These are phyloP conservation scores for Anthrax anthrax DNA, from an alignment of 2,888 invertebrate species.

Conservation along the genomic window DNA sequence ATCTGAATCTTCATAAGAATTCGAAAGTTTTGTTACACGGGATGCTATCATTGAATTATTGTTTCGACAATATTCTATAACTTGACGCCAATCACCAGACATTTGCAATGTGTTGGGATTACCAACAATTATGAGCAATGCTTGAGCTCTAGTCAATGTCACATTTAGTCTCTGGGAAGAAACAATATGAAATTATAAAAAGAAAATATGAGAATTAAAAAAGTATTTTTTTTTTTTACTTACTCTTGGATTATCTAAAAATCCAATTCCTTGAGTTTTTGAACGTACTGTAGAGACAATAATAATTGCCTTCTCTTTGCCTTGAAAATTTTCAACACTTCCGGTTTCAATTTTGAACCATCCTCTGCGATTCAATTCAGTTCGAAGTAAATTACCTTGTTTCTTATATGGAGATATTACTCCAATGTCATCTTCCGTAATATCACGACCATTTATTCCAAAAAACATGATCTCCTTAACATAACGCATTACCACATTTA, in stretches of 20 bases:
- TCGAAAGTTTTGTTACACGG: no score
- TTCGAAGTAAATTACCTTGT: slow-evolving; percentile 31
- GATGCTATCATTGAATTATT: slow-evolving; percentile 13
- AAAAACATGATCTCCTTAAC: slow-evolving; percentile 38
- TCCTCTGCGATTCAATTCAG: slow-evolving; percentile 21
- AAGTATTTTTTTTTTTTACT: not conserved
- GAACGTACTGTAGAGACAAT: slow-evolving; percentile 71
- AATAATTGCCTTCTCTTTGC: slow-evolving; percentile 68
- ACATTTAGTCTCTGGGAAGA: slow-evolving; percentile 49
- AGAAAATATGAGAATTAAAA: no score
- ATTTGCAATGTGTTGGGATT: slow-evolving; percentile 31
- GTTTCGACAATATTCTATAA: slow-evolving; percentile 22
- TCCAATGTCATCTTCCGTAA: slow-evolving; percentile 39
- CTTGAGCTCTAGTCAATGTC: slow-evolving; percentile 45
- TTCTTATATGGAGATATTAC: slow-evolving; percentile 44
- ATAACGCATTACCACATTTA: slow-evolving; percentile 42
- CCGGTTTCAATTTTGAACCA: slow-evolving; percentile 48
- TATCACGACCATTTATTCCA: slow-evolving; percentile 34
- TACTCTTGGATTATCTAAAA: slow-evolving; percentile 24
- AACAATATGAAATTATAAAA: not conserved
- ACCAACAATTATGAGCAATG: slow-evolving; percentile 43
- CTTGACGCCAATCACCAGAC: slow-evolving; percentile 20
- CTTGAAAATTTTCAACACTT: slow-evolving; percentile 78
- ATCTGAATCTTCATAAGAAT: no score
- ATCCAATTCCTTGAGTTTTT: slow-evolving; percentile 19